phyloP scores from a whole-genome alignment of 2,797 vertebrate genomes.

The Catharus ustulatus region DNA sequence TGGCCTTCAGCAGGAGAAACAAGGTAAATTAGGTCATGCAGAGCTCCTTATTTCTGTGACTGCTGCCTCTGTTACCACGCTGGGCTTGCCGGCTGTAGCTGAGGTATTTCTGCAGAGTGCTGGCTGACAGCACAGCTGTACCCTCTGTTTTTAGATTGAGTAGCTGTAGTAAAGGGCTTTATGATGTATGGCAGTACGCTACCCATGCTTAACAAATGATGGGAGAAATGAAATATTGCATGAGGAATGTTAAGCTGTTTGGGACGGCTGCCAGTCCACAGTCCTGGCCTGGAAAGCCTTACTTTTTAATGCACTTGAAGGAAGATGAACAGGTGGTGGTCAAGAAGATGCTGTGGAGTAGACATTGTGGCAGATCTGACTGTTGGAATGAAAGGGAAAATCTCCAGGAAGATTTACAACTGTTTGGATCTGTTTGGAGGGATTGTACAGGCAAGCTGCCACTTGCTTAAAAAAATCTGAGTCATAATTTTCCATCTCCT shows the following conservation, averaged over 20 bases:
- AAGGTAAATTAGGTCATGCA: conserved; percentile 10
- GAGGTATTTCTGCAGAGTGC: background rate
- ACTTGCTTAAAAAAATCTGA: background rate
- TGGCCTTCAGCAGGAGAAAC: background rate
- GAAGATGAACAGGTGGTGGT: conserved; percentile 41
- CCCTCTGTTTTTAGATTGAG: conserved; percentile 38
- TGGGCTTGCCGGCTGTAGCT: background rate
- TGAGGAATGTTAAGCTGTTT: conserved; percentile 35
- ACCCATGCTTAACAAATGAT: background rate
- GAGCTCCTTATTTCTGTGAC: background rate
- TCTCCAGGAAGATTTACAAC: conserved; percentile 16
- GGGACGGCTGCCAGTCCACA: background rate
- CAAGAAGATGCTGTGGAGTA: background rate
- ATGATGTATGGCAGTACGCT: background rate
- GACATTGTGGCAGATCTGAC: background rate
- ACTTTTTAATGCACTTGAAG: background rate
- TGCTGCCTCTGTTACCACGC: background rate
- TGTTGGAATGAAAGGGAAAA: background rate
- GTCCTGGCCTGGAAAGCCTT: background rate
- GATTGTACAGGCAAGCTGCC: background rate
- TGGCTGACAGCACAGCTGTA: conserved; percentile 22
- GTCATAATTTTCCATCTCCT: conserved; percentile 1
- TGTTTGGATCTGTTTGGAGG: background rate
- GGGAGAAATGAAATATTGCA: conserved; percentile 11
- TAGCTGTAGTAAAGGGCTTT: background rate